Base-by-base conservation (phyloP, 2,888 invertebrate genomes). In the Antheraea yamamai region DNA sequence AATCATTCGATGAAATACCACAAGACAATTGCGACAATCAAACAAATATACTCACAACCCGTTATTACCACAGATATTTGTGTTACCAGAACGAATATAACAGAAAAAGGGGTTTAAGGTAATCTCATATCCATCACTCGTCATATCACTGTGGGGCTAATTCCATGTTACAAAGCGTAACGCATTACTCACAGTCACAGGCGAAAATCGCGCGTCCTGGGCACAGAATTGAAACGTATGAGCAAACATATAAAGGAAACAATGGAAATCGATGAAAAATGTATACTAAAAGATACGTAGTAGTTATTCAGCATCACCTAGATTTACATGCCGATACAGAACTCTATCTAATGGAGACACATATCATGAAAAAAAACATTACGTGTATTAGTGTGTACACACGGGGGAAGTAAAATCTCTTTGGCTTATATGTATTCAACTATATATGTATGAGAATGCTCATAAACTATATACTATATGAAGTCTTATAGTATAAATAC, bases 81-180 rank as follows among this genome's bases (percentile, higher is more conserved):
- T 61, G 61, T 61, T 73, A 61, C 16, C 10, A 35, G 12, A 58
- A 47, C 16, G 18, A 47, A 47, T 72, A 74, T 72, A 75, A 78
- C 81, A 83, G 84, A 85, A 85, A 85, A 88, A 87, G 86, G 87
- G 85, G 84, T 82, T 83, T 82, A 81, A 80, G 80, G 84, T 89
- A 89, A 90, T 89, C 88, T 84, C 83, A 79, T 88, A 92, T 91
- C 87, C 89, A 86, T 92, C 91, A 87, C 85, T 84, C 87, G 89
- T 89, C 90, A 92, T 92, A 93, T 92, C 92, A 92, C 87, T 80
- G 84, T 81, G 85, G 81, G 84, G 84, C 85, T 89, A 89, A 90
- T 88, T 84, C 88, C 81, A 78, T 79, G 84, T 85, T 87, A 90
- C 90, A 90, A 91, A 91, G 89, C 86, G 88, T 81, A 75, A 73